phyloP scores from a whole-genome alignment of 2,888 invertebrate species.

The Mycalesis mineus region DNA sequence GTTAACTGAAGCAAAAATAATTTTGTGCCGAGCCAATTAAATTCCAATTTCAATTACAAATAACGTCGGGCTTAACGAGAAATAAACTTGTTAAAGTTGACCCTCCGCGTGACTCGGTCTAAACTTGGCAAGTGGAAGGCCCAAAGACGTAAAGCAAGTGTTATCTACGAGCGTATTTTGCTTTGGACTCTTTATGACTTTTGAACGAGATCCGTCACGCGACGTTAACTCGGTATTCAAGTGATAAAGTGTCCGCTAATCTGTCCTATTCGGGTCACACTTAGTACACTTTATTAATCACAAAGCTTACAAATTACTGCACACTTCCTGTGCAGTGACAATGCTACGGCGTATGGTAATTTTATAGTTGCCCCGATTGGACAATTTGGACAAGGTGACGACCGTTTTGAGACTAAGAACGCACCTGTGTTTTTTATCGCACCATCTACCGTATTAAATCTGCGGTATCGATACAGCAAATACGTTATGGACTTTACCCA shows the following conservation, averaged over 20 bases:
- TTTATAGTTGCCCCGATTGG: conserved; percentile 69
- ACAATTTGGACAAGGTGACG: conserved; percentile 64
- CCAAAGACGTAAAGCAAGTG: conserved; percentile 71
- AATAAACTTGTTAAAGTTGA: conserved; percentile 64
- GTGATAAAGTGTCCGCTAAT: conserved; percentile 78
- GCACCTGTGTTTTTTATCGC: background rate
- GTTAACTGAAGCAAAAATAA: background rate
- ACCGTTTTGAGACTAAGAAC: conserved; percentile 44
- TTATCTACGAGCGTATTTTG: conserved; percentile 76
- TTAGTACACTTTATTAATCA: conserved; percentile 79
- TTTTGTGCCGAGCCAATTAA: conserved; percentile 46
- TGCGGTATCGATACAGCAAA: too few species aligned
- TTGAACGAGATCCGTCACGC: conserved; percentile 78
- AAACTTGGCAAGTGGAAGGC: conserved; percentile 73
- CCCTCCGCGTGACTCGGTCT: conserved; percentile 53
- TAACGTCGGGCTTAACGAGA: conserved; percentile 56
- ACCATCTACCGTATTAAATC: background rate
- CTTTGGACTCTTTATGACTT: conserved; percentile 78
- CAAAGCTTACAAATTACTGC: conserved; percentile 77
- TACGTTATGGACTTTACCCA: too few species aligned
- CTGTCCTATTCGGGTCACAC: conserved; percentile 77
- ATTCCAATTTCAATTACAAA: conserved; percentile 70
- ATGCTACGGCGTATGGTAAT: conserved; percentile 72
- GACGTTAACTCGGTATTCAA: conserved; percentile 75
- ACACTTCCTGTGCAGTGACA: conserved; percentile 75